Base-by-base conservation (phyloP, 2,113 vertebrate genomes). In the Cottus gobio region DNA sequence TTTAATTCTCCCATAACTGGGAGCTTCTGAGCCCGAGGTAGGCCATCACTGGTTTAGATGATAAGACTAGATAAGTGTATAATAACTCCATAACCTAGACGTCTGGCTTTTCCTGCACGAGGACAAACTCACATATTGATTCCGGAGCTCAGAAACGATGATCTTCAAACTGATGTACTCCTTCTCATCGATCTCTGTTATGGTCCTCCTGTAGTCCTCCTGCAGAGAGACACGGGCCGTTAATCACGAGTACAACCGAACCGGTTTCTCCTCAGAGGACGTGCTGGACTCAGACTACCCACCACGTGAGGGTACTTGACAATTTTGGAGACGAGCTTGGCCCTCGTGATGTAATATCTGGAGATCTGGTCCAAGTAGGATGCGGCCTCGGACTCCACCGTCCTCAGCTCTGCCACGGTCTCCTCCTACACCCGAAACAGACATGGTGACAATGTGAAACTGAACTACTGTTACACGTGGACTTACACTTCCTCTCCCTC, bases 281-380 rank as follows among this genome's bases (percentile, higher is more conserved):
- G 10, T 4, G 52, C 24, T 5, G 3, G 44, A 24, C 9, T 34
- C 34, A 5, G 31, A 31, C 57, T 7, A 96, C 97, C 96, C 92
- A 98, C 97, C 96, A 98, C 97, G 34, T 98, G 97, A 88, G 97
- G 97, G 90, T 98, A 98, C 93, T 97, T 98, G 76, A 96, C 96
- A 94, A 98, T 97, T 95, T 98, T 98, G 91, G 97, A 97, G 89
- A 97, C 97, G 91, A 98, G 80, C 89, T 98, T 98, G 93, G 97
- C 97, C 92, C 97, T 96, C 85, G 97, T 97, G 88, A 97, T 97
- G 89, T 97, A 98, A 37, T 98, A 98, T 95, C 96, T 97, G 92
- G 97, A 98, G 88, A 98, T 97, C 95, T 98, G 97, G 93, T 98
- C 97, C 93, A 98, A 92, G 88, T 96, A 97, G 71, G 97, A 97